Evolutionary conservation across 2,113 vertebrate genomes (phyloP).

Genomic region (Cinclus cinclus): DNA sequence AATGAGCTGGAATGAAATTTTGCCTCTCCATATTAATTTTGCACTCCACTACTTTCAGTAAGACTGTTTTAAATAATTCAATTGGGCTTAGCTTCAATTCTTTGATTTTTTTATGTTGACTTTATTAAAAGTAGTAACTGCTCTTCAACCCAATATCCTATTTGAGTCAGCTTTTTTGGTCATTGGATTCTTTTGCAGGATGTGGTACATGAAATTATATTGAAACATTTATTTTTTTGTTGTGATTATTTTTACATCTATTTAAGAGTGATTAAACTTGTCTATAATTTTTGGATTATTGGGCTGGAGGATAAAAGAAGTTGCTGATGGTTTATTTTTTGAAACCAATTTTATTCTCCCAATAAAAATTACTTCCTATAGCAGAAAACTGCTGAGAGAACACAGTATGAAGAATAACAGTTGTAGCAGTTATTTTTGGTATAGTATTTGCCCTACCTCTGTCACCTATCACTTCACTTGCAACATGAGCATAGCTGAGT

Average conservation of each 20-base stretch:
- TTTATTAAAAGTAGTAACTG: background rate
- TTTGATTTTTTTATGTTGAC: background rate
- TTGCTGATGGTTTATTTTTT: background rate
- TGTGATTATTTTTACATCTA: background rate
- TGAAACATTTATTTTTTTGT: background rate
- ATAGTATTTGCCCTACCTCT: background rate
- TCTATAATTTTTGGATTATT: background rate
- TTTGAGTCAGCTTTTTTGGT: background rate
- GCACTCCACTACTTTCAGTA: background rate
- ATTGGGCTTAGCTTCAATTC: fast-evolving
- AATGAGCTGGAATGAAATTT: background rate
- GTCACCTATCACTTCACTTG: background rate
- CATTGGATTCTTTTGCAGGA: background rate
- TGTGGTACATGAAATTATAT: background rate
- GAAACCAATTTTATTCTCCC: background rate
- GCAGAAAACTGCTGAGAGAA: background rate
- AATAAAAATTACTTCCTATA: background rate
- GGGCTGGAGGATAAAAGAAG: background rate
- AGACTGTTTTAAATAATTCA: background rate
- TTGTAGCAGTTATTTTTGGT: background rate
- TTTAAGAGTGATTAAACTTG: background rate
- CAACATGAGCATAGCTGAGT: background rate
- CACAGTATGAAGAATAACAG: background rate
- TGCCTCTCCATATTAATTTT: background rate
- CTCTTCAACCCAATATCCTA: background rate